Base-by-base conservation (phyloP, 2,113 vertebrate species). In the Dissostichus mawsoni region DNA sequence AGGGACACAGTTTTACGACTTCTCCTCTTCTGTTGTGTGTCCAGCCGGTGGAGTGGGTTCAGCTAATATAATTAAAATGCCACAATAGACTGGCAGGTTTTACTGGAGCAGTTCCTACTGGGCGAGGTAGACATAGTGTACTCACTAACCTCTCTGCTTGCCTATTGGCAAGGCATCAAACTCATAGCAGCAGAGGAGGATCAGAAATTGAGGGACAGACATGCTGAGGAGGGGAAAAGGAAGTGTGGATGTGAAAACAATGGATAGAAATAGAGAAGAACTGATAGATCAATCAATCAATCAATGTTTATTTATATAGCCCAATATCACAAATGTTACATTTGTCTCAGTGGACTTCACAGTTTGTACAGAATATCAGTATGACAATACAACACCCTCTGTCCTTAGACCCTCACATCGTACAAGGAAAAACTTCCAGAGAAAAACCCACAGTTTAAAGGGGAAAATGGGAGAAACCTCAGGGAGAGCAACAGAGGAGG, bases 1-100 rank as follows among this genome's bases (percentile, higher is more conserved):
- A 41, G 36, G 52, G 62, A 72, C 65, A 58, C 50, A 36, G 29
- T 75, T 91, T 90, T 84, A 78, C 52, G 18, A 67, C 79, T 41
- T 83, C 33, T 77, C 56, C 23, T 41, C 74, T 76, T 78, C 58
- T 74, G 72, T 67, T 75, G 23, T 63, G 71, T 67, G 66, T 76
- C 76, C 64, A 75, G 74, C 66, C 77, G 1, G 44, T 75, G 64
- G 61, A 87, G 72, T 75, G 73, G 74, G 61, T 69, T 72, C 73
- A 88, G 71, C 85, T 91, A 89, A 90, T 92, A 58, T 80, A 87
- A 91, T 90, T 88, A 89, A 91, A 92, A 76, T 80, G 70, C 80
- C 86, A 86, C 89, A 88, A 87, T 86, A 81, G 87, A 65, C 73
- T 66, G 89, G 84, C 74, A 81, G 76, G 84, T 80, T 90, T 89